Conservation (phyloP, 1,140 invertebrate genomes). For the Aphelinus certus region DNA sequence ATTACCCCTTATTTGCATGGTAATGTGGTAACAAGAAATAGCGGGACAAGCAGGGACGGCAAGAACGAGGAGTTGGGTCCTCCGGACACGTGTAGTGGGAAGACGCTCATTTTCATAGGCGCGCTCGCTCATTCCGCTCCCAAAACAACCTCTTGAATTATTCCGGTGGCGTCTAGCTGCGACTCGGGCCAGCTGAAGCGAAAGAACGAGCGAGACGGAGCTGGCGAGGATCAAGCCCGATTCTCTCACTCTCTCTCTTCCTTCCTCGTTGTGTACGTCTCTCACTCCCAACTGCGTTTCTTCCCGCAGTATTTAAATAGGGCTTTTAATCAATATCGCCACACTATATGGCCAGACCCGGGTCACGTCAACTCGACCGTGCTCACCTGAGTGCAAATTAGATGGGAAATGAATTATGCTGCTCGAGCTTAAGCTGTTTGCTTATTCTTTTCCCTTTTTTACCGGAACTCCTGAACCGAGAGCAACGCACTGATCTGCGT, state of each 20-base stretch:
- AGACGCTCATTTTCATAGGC: conserved; percentile 35
- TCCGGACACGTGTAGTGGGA: conserved; percentile 32
- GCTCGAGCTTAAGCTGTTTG: too few species aligned
- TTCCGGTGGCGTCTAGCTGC: conserved; percentile 26
- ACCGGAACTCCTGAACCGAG: too few species aligned
- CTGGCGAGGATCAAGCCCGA: neutral
- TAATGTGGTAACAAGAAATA: conserved; percentile 19
- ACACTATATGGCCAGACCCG: too few species aligned
- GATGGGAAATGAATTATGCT: too few species aligned
- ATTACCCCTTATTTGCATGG: conserved; percentile 41
- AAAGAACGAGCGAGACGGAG: conserved; percentile 15
- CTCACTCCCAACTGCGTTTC: neutral
- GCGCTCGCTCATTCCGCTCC: conserved; percentile 19
- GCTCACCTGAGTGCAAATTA: too few species aligned
- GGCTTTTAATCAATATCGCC: conserved; percentile 33
- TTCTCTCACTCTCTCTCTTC: neutral
- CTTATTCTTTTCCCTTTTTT: too few species aligned
- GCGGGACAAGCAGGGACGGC: neutral
- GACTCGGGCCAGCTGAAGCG: neutral
- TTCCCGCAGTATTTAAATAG: conserved; percentile 23
- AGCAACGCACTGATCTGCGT: too few species aligned
- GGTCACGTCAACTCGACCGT: too few species aligned
- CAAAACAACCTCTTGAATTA: conserved; percentile 40
- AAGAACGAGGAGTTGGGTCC: neutral
- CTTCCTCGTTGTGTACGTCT: neutral